Base-by-base conservation (phyloP, 2,113 vertebrate species). In the Aramus guarauna region DNA sequence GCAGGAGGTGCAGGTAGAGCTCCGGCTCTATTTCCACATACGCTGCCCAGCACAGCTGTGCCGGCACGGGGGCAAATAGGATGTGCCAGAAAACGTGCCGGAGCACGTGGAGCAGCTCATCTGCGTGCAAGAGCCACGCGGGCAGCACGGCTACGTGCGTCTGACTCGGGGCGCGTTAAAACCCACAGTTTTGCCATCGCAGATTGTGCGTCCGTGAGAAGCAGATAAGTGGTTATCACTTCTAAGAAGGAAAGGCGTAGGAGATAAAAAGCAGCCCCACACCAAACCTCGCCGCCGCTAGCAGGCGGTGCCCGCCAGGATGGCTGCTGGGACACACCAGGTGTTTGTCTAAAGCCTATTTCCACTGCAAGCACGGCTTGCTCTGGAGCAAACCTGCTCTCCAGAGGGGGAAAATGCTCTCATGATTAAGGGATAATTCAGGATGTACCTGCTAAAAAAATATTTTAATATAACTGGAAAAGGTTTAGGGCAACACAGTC, bases 121-220 rank as follows among this genome's bases (percentile, higher is more conserved):
- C 4, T 2, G 21, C 0, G 9, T 11, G 13, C 8, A 5, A 12
- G 58, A 37, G 16, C 19, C 32, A 1, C 3, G 4, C 1, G 8
- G 45, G 52, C 43, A 72, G 56, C 66, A 7, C 21, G 39, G 27
- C 60, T 9, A 7, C 0, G 0, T 4, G 26, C 5, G 1, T 13
- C 21, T 19, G 16, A 20, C 27, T 30, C 4, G 1, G 14, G 39
- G 56, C 5, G 2, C 1, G 2, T 37, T 32, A 56, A 66, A 64
- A 3, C 37, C 27, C 52, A 6, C 9, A 5, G 3, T 47, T 76
- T 18, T 62, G 21, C 24, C 24, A 23, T 32, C 3, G 5, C 7
- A 6, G 68, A 12, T 20, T 37, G 30, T 26, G 15, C 32, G 26
- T 29, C 41, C 1, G 0, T 9, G 32, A 26, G 62, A 29, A 74